Base-by-base conservation (phyloP, 2,888 invertebrate genomes). In the Archaeoteleia sp. region DNA sequence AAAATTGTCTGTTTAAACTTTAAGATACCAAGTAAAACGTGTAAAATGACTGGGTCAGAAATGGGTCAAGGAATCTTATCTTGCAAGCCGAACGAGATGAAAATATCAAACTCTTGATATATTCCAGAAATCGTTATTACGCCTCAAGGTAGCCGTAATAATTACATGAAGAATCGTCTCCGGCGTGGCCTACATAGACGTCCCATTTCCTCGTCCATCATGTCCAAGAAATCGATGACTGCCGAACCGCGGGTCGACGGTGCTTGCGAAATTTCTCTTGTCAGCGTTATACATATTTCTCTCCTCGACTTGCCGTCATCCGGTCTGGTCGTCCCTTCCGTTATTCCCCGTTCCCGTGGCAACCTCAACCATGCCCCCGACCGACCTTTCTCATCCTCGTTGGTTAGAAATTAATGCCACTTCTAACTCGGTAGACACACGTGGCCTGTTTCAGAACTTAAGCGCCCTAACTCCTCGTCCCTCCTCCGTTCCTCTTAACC, bases 391-490 rank as follows among this genome's bases (percentile, higher is more conserved):
- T 32, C 34, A 45, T 57, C 30, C 65, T 65, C 45, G 60, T 77
- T 68, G 48, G 51, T 71, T 62, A 62, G 74, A 74, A 78, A 77
- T 80, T 81, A 76, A 78, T 79, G 73, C 78, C 78, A 74, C 75
- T 70, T 72, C 74, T 75, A 75, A 78, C 75, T 77, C 70, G 68
- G 74, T 67, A 78, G 77, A 77, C 76, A 73, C 72, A 71, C 57
- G 74, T 61, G 73, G 76, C 76, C 75, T 76, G 76, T 73, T 77
- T 73, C 72, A 67, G 72, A 80, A 80, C 76, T 78, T 70, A 67
- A 70, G 67, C 74, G 74, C 74, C 25, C 43, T 58, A 35, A 55
- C 17, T 34, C 46, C 17, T 42, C 8, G 5, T 25, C 25, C 7
- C 20, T 17, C 17, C 39, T n/a, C 20, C 20, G 20, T 9, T n/a